Evolutionary conservation across 2,797 vertebrate genomes (phyloP), one percentile per base, ranked within the genome.

Genomic region (Furcifer pardalis): DNA sequence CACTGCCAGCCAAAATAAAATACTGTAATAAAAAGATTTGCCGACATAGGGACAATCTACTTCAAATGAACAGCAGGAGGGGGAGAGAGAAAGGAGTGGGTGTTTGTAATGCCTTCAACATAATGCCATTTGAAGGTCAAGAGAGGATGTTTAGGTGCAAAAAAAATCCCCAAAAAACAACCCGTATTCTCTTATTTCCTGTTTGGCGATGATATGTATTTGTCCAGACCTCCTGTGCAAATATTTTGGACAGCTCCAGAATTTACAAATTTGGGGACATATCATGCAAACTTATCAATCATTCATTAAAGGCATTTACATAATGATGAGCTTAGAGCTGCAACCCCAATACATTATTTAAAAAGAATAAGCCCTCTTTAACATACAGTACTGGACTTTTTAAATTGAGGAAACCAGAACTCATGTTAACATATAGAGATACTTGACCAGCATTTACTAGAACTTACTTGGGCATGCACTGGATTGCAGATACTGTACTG

Each of bases 111-210:
- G 2, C 27, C 30, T 59, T 35, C 37, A 37, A 49, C 42, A 27
- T 69, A 37, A 23, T 35, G 40, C 63, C 44, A 63, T 63, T 84
- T 80, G 62, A 80, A 69, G 62, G 77, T 84, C 63, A 84, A 56
- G 32, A 12, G 52, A 69, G 62, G n/a, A 79, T 44, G 7, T 76
- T 74, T 3, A 4, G 23, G 8, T n/a, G n/a, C n/a, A n/a, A n/a
- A n/a, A n/a, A n/a, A n/a, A n/a, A n/a, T n/a, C n/a, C n/a, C n/a
- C n/a, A n/a, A 62, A 23, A 25, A 62, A 4, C 8, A 32, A 63
- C 15, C 23, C 32, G 56, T 49, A 30, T 37, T 72, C 9, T 30
- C 63, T 77, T 49, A 32, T 21, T 65, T 69, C 56, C 2, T 2
- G 6, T 71, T 30, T 65, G 65, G 35, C 56, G 35, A 56, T 52